A percentile compares a stretch with the other conserved stretches of the same genome.
Evolutionary conservation across 1,140 invertebrate genomes (phyloP).

Genomic region (Pseudomyrmex pallidus): DNA sequence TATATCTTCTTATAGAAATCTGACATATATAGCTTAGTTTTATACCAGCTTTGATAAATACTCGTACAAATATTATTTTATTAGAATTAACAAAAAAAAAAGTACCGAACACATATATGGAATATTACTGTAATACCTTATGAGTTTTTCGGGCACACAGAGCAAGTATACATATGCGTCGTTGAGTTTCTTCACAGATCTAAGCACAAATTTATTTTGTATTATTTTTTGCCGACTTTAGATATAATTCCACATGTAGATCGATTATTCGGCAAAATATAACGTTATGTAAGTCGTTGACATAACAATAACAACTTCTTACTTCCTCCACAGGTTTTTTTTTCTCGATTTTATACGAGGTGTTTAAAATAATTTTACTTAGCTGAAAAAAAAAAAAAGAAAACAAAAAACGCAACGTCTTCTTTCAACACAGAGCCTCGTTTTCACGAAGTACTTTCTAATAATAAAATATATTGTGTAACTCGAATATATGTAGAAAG

Average conservation of each 20-base stretch:
- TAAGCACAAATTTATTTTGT: constrained; percentile 28
- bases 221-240: constrained; percentile 33
- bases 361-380: constrained; percentile 25
- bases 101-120: constrained; percentile 24
- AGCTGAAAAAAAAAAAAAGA: not conserved
- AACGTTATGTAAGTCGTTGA: not conserved
- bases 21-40: constrained; percentile 71
- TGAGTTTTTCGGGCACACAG: constrained; percentile 60
- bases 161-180: constrained; percentile 11
- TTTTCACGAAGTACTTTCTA: constrained; percentile 44
- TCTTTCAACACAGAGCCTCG: constrained; percentile 44
- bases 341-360: not conserved
- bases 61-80: constrained; percentile 69
- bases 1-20: constrained; percentile 63
- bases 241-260: constrained; percentile 35
- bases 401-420: not conserved
- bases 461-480: constrained; percentile 54
- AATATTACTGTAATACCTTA: constrained; percentile 66
- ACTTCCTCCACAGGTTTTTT: not conserved
- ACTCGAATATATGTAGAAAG: constrained; percentile 33
- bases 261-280: not conserved
- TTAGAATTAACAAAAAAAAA: constrained; percentile 49
- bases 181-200: constrained; percentile 5
- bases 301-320: constrained; percentile 1
- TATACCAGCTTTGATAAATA: constrained; percentile 74